A percentile compares a stretch with the other conserved stretches of the same genome.
Evolutionary conservation across 64 coral and sea anemone species (phyloP).

Genomic region (Orbicella faveolata): DNA sequence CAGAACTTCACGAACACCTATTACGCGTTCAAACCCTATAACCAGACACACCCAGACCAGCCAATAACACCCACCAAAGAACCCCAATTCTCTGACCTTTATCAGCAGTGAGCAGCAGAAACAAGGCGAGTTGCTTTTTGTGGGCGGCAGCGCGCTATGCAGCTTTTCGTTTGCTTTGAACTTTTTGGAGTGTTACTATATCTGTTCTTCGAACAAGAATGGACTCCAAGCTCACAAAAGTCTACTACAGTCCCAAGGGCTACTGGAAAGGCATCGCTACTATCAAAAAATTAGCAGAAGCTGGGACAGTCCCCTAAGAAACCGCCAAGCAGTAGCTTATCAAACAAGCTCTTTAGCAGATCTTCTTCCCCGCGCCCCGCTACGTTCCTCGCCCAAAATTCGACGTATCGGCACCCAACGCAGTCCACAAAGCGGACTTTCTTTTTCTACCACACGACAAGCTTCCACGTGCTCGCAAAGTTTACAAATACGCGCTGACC

Average conservation of each 20-base stretch:
- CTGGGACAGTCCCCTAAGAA: not conserved
- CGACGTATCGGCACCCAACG: not conserved
- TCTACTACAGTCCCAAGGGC: conserved; percentile 18
- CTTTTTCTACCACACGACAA: conserved; percentile 24
- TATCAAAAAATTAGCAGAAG: not conserved
- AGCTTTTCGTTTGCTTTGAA: not conserved
- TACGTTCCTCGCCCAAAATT: conserved; percentile 13
- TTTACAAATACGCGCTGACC: conserved; percentile 45
- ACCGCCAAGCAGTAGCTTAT: conserved; percentile 23
- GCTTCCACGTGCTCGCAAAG: not conserved
- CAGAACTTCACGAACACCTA: conserved; percentile 16
- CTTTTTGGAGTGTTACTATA: not conserved
- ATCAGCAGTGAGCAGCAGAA: conserved; percentile 33
- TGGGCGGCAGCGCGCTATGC: too few relatives aligned
- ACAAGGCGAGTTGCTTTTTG: not conserved
- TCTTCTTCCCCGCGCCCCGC: not conserved
- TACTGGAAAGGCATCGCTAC: conserved; percentile 9
- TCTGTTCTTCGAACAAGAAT: too few relatives aligned
- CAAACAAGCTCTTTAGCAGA: conserved; percentile 17
- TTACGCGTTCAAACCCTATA: conserved; percentile 46
- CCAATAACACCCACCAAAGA: not conserved
- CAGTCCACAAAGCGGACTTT: conserved; percentile 30
- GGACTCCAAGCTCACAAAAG: not conserved
- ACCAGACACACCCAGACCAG: not conserved
- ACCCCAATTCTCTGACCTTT: conserved; percentile 30